Base-by-base conservation (phyloP, 2,888 invertebrate species). In the Drosophila meridionalis region DNA sequence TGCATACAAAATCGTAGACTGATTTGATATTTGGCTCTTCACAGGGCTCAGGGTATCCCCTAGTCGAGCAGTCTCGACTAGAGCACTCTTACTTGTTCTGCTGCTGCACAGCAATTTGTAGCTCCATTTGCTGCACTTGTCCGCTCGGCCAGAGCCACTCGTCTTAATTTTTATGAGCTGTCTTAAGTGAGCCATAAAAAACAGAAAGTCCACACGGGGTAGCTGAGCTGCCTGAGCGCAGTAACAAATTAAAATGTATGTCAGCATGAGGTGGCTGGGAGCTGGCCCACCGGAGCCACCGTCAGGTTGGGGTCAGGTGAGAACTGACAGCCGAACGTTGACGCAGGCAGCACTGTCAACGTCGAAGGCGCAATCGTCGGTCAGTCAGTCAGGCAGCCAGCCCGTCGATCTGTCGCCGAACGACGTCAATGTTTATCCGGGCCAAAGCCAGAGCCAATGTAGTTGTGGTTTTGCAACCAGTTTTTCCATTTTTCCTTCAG, bases 101-200 rank as follows among this genome's bases (percentile, higher is more conserved):
- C 48, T 61, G 57, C 43, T 60, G 62, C 53, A 58, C 36, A 45
- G 66, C 77, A 77, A 62, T 76, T 77, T 69, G 65, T 68, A 68
- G 76, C 36, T 53, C 73, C 61, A 77, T 73, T 73, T 53, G 50
- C 38, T 55, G 45, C 34, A 42, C 60, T 42, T 40, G 43, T 64
- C 62, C 52, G 53, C 67, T 56, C 59, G 60, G 63, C 60, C 75
- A 72, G 69, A 20, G 73, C 62, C 72, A 67, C 76, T 81, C 83
- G 63, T 83, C 84, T 85, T 85, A 84, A 85, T 85, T 85, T 87
- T 83, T 84, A 87, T 84, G 85, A 83, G 83, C 87, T 80, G 74
- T 77, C 81, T 80, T 81, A 67, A 84, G 78, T 83, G 83, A 83
- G 84, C 83, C 81, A 83, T 85, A 81, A 87, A 87, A 83, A 55